Percentiles rank a stretch among this genome's conserved stretches.
Evolutionary conservation across 2,113 vertebrate species (phyloP).

Genomic region (Mesitornis unicolor): DNA sequence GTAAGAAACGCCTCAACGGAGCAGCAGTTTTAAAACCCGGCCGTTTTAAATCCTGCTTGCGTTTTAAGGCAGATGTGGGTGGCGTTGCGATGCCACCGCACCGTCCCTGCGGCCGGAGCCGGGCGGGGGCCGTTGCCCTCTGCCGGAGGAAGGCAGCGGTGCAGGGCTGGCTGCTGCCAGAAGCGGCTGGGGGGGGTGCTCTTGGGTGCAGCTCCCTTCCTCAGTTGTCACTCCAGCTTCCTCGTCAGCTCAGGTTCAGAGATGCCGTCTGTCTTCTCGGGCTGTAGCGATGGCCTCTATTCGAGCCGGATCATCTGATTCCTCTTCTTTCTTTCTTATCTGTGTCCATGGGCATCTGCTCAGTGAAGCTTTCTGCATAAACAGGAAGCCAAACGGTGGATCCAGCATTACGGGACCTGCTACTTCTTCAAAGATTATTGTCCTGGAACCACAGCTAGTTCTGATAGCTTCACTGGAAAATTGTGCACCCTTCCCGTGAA

Average conservation of each 20-base stretch:
- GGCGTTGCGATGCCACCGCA: too few relatives aligned
- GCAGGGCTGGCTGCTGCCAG: neutral
- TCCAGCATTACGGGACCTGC: neutral
- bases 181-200: too few relatives aligned
- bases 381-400: neutral
- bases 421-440: neutral
- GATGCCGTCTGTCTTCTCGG: neutral
- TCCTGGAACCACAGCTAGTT: neutral
- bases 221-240: neutral
- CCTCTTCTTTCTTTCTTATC: neutral
- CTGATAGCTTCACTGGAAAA: fast-evolving
- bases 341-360: neutral
- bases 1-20: neutral
- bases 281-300: neutral
- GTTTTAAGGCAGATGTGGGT: neutral
- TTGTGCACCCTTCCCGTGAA: neutral
- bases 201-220: neutral
- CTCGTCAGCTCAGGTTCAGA: neutral
- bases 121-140: neutral
- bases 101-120: too few relatives aligned
- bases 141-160: neutral
- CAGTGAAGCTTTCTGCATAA: neutral
- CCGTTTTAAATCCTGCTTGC: fast-evolving
- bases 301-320: neutral
- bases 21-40: neutral